phyloP scores from a whole-genome alignment of 2,113 vertebrate genomes.

The Uropsilus gracilis region DNA sequence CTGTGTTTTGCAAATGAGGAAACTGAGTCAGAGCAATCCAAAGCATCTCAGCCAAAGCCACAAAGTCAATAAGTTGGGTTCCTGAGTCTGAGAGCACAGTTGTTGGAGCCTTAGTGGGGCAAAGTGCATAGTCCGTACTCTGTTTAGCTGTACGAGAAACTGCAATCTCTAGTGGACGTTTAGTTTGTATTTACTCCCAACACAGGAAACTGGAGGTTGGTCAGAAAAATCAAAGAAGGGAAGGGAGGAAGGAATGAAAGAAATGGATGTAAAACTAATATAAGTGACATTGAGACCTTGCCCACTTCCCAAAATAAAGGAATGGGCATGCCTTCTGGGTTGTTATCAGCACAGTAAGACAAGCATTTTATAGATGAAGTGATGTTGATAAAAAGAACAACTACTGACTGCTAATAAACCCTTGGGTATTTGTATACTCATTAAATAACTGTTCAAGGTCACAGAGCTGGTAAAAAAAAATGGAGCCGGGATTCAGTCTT shows the following conservation, averaged over 20 bases:
- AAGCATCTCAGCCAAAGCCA: conserved; percentile 35
- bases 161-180: background rate
- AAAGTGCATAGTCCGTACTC: background rate
- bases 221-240: background rate
- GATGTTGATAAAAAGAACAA: background rate
- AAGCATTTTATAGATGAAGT: background rate
- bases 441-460: background rate
- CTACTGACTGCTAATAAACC: background rate
- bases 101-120: background rate
- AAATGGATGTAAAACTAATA: background rate
- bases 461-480: background rate
- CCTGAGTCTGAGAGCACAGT: background rate
- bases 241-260: background rate
- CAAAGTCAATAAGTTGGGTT: background rate
- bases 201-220: background rate
- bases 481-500: background rate
- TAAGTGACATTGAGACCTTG: background rate
- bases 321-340: background rate
- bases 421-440: background rate
- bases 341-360: background rate
- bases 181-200: background rate
- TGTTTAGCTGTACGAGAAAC: background rate
- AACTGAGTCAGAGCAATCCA: background rate
- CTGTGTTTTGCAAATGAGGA: conserved; percentile 18
- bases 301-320: background rate